Base-by-base conservation (phyloP, 1,140 invertebrate genomes). In the Sweltsa coloradensis region DNA sequence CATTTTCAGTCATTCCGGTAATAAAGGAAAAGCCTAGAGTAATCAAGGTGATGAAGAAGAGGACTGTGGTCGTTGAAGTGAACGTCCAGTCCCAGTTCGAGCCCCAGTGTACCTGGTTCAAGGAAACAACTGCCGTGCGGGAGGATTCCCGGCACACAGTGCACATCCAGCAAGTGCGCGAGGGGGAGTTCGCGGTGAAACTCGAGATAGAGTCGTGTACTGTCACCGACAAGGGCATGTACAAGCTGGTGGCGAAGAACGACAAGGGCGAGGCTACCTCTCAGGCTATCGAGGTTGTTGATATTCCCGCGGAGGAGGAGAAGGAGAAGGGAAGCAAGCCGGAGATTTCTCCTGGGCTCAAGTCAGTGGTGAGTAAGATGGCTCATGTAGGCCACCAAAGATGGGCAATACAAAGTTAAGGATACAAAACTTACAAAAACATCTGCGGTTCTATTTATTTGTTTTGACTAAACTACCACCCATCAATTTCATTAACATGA, bases 201-300 rank as follows among this genome's bases (percentile, higher is more conserved):
- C 70, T 92, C 41, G 87, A 93, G 70, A 89, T 92, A 50, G 78
- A 80, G 45, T 80, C 88, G 60, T 74, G 85, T 27, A 74, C 80
- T 43, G 73, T 78, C 53, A 68, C 65, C 16, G 90, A 95, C 59
- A 89, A 88, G 63, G 91, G 91, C 47, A 74, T 79, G 49, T 94
- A 95, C 60, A 92, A 92, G 66, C 68, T 94, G 49, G 78, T 91
- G 0, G 90, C 89, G 5, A 89, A 86, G 60, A 94, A 94, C 58
- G 89, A 92, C 58, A 93, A 93, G 64, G 90, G 90, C 50, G 89
- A 93, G 71, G 87, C 86, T 1, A 81, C 81, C 23, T 93, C 89
- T n/a, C 85, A 90, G 64, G 73, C 80, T 44, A 87, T 95, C 1
- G 81, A 89, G 65, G 79, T 94, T 9, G 79, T 79, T 27, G 85